phyloP scores from a whole-genome alignment of 2,797 vertebrate genomes.

The Pseudomugil gertrudae region DNA sequence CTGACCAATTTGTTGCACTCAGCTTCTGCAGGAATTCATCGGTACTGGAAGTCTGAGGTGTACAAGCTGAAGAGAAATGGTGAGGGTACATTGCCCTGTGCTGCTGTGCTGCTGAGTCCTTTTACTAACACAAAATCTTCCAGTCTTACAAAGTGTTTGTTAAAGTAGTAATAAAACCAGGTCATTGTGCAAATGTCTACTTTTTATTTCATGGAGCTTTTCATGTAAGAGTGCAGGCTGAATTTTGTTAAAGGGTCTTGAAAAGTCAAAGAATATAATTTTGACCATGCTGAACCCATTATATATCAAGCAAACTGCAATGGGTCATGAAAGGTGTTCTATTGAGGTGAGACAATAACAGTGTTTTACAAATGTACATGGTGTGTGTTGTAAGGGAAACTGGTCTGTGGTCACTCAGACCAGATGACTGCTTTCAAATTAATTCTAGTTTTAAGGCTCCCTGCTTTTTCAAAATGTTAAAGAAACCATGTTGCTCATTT shows the following conservation, averaged over 20 bases:
- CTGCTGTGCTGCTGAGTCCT: background rate
- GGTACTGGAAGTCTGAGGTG: no score
- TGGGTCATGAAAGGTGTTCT: background rate
- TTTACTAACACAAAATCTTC: background rate
- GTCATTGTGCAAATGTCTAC: background rate
- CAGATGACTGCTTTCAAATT: no score
- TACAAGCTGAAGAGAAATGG: no score
- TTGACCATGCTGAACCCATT: background rate
- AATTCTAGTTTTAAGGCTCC: no score
- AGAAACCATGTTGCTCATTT: background rate
- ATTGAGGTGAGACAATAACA: background rate
- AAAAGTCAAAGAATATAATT: background rate
- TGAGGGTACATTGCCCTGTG: no score
- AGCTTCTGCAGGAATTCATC: background rate
- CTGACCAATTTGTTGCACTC: background rate
- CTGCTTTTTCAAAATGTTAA: background rate
- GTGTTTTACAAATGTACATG: background rate
- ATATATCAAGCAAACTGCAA: no score
- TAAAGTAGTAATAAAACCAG: background rate
- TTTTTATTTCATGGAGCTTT: background rate
- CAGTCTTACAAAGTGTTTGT: background rate
- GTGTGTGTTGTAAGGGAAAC: background rate
- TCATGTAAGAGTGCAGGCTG: background rate
- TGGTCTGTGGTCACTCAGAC: background rate
- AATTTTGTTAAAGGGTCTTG: background rate